These are phyloP conservation scores for Vespertilio murinus DNA, from an alignment of 2,797 vertebrate species.

Conservation along the genomic window DNA sequence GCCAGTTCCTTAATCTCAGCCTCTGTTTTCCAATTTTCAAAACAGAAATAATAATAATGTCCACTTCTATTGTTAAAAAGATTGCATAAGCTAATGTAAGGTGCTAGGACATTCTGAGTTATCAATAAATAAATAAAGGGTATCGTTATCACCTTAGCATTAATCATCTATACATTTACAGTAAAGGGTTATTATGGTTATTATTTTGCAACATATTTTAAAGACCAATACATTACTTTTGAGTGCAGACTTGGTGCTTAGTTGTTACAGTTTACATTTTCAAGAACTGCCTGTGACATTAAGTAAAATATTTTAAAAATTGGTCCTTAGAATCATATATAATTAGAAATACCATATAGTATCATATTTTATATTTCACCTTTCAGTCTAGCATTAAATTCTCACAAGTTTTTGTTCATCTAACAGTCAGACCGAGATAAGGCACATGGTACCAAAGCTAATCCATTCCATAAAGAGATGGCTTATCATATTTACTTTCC, in stretches of 20 bases:
- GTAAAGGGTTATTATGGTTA: conserved; percentile 14
- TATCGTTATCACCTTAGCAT: neutral
- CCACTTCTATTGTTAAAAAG: neutral
- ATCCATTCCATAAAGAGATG: conserved; percentile 28
- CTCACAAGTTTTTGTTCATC: conserved; percentile 43
- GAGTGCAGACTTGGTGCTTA: neutral
- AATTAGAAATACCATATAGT: conserved; percentile 5
- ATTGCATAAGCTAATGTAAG: neutral
- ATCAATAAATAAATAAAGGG: conserved; percentile 19
- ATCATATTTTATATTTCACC: neutral
- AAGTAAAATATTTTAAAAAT: conserved; percentile 44
- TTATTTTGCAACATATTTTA: conserved; percentile 41
- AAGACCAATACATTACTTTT: conserved; percentile 47
- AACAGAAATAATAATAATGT: neutral
- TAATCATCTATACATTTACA: conserved; percentile 35
- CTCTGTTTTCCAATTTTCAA: neutral
- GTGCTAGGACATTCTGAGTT: neutral
- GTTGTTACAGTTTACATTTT: conserved; percentile 15
- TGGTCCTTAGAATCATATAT: neutral
- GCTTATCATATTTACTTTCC: conserved; percentile 28
- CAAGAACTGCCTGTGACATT: conserved; percentile 19
- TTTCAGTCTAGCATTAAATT: conserved; percentile 44
- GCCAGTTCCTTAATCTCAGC: conserved; percentile 14
- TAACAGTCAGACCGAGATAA: neutral
- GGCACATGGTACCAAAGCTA: neutral